Evolutionary conservation across 2,888 invertebrate species (phyloP), one percentile per base, ranked within the genome.

Genomic region (Andrena chrysosceles): DNA sequence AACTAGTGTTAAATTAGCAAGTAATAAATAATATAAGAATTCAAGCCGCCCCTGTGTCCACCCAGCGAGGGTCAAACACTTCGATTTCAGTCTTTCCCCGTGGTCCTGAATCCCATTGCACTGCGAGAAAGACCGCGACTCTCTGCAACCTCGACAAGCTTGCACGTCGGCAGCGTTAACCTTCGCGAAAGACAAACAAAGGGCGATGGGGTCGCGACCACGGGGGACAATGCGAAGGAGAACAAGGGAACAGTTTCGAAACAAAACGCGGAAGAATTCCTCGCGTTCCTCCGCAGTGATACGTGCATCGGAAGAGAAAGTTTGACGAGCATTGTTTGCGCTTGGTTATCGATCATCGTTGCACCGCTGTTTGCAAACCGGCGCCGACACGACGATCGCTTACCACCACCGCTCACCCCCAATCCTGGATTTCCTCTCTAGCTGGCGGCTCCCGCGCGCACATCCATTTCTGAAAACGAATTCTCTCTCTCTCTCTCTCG

Each of bases 321-420:
- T 71, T 79, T 75, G 75, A 79, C 75, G 52, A 75, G 79, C 75
- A 66, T 79, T 75, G 75, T 79, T 79, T 75, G 69, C 75, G 20
- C 10, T 42, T 54, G 35, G 70, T 67, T 81, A 81, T 81, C 72
- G 77, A 81, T 77, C 77, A 68, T 72, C 72, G 69, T 74, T 59
- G 68, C 31, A 56, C 23, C 52, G 52, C 35, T 77, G 80, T 77
- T 81, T 81, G 80, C 62, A 56, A 52, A 71, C 59, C 67, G 78
- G 59, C 56, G 56, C 29, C 74, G 67, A 48, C 66, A 69, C 52
- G 69, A 75, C 64, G 64, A 77, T 71, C 71, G 71, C 20, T 76
- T 76, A 76, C 62, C 48, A 31, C 23, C 69, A 69, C 62, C 54
- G 63, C 63, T 67, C 35, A 29, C 2, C 20, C 69, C 16, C 52